phyloP scores from a whole-genome alignment of 2,113 vertebrate genomes.

The Ictalurus furcatus region DNA sequence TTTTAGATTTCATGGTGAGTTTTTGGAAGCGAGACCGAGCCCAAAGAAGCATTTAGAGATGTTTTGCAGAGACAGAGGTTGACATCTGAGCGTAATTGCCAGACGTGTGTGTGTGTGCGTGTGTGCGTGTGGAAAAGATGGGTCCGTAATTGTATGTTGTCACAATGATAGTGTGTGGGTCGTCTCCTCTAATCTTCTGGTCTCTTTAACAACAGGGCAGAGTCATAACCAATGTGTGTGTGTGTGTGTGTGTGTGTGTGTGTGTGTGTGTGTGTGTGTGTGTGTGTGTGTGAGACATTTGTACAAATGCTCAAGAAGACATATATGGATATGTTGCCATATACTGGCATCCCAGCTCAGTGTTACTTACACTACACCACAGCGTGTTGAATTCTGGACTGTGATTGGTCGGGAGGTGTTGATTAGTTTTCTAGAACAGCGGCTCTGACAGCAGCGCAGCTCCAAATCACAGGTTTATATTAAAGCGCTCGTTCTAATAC shows the following conservation, averaged over 20 bases:
- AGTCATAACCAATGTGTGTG: background rate
- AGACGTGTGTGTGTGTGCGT: slow-evolving; percentile 13
- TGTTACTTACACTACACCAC: background rate
- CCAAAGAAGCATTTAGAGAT: background rate
- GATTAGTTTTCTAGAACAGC: background rate
- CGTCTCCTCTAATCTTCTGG: background rate
- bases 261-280: background rate
- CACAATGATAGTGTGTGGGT: background rate
- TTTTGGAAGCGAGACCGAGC: background rate
- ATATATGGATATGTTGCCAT: background rate
- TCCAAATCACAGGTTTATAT: background rate
- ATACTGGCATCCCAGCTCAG: background rate
- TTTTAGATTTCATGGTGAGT: background rate
- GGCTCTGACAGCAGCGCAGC: background rate
- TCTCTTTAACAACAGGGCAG: background rate
- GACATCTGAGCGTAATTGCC: background rate
- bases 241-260: background rate
- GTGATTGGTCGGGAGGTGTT: background rate
- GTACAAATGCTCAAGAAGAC: background rate
- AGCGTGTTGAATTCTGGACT: background rate
- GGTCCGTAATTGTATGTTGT: background rate
- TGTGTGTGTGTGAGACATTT: background rate
- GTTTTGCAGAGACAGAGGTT: background rate
- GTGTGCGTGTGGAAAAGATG: slow-evolving; percentile 24
- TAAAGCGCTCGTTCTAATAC: background rate